Evolutionary conservation across 2,113 vertebrate species (phyloP).

Genomic region (Columba livia): DNA sequence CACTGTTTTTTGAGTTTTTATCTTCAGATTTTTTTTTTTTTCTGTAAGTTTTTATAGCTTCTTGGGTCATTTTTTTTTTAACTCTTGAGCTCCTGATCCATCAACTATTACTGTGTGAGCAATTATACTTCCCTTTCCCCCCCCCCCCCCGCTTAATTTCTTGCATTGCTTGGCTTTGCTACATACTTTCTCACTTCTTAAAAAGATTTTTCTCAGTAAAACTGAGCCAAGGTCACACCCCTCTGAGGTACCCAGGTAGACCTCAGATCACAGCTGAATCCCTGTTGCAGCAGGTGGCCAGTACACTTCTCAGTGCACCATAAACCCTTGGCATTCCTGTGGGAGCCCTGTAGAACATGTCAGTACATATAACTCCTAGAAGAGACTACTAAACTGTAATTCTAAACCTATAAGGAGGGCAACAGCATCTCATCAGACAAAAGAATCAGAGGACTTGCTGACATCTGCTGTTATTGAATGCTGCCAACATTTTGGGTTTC

Average conservation of each 20-base stretch:
- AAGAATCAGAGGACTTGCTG: neutral
- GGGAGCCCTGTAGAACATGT: rapidly evolving
- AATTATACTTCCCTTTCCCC: neutral
- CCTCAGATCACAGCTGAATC: neutral
- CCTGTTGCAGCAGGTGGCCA: neutral
- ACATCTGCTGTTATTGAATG: neutral
- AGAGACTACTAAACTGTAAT: neutral
- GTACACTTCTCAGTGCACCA: neutral
- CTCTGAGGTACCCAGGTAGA: neutral
- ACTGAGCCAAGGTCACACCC: neutral
- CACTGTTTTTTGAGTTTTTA: neutral
- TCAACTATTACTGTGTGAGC: neutral
- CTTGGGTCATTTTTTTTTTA: neutral
- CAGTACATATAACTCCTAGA: neutral
- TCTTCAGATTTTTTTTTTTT: neutral
- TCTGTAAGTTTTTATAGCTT: neutral
- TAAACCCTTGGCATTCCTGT: neutral
- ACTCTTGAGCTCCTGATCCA: neutral
- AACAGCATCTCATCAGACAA: neutral
- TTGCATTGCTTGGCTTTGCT: neutral
- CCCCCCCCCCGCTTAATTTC: neutral
- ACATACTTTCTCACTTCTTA: neutral
- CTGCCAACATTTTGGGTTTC: neutral
- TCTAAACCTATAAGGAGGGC: neutral
- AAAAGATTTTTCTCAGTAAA: neutral